phyloP scores from a whole-genome alignment of 2,888 invertebrate genomes.

The Athalia circularis region DNA sequence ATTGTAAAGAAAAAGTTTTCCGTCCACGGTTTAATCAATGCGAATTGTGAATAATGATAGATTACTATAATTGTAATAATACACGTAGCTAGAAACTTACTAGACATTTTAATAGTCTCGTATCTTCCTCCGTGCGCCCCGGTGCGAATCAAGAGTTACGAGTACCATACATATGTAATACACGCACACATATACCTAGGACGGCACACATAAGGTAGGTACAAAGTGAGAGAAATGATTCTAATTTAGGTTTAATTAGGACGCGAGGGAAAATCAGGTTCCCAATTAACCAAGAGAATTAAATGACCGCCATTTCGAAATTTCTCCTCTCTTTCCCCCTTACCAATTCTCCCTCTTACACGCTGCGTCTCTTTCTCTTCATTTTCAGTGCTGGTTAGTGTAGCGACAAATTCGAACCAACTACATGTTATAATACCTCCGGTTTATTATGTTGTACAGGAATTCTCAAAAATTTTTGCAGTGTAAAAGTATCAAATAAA shows the following conservation, averaged over 20 bases:
- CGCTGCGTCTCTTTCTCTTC: not conserved
- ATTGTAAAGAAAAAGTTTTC: too few species aligned
- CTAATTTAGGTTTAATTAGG: conserved; percentile 19
- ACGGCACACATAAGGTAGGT: not conserved
- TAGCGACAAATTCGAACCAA: not conserved
- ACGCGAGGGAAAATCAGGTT: conserved; percentile 18
- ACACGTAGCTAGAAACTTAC: too few species aligned
- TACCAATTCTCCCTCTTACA: not conserved
- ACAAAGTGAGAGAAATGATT: conserved; percentile 26
- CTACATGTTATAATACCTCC: not conserved
- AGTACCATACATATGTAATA: not conserved
- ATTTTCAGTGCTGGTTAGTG: not conserved
- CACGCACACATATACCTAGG: too few species aligned
- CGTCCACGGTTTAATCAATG: too few species aligned
- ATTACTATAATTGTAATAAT: not conserved
- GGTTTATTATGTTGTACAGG: too few species aligned
- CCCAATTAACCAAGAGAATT: conserved; percentile 26
- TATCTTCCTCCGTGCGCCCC: not conserved
- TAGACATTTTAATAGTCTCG: too few species aligned
- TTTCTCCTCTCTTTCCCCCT: not conserved
- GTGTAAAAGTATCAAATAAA: too few species aligned
- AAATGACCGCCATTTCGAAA: conserved; percentile 20
- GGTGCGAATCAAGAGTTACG: conserved; percentile 1
- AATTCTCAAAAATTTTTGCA: too few species aligned
- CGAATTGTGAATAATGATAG: too few species aligned